Base-by-base conservation (phyloP, 2,797 vertebrate genomes). In the Halcyon leucocephala region DNA sequence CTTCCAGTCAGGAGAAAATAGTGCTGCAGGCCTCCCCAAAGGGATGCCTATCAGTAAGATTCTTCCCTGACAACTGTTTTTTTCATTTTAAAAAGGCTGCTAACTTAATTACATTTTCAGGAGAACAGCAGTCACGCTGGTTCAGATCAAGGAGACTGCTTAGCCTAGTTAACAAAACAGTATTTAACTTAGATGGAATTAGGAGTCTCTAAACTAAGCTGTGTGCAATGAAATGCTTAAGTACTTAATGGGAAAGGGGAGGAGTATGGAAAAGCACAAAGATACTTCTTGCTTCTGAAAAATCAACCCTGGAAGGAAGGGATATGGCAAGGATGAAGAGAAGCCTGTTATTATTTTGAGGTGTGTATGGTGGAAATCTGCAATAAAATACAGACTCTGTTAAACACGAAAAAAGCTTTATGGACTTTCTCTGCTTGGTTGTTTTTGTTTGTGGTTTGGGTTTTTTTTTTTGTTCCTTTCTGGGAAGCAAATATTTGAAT, bases 261-360 rank as follows among this genome's bases (percentile, higher is more conserved):
- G 2, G 18, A 58, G 14, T n/a, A 25, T 49, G 41, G 25, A 57
- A 85, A 91, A 77, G 19, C 28, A 54, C 20, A 48, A 46, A 91
- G 72, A n/a, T 90, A 84, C 41, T 93, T 85, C 25, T 84, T 83
- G 24, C 29, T 94, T 76, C 48, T 16, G 57, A 42, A 89, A 87
- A 87, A 65, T 46, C n/a, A 89, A 7, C 3, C 6, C n/a, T 91
- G 33, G 51, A 54, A 71, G 37, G 41, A 69, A 64, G 60, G 31
- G 6, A 10, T 66, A 29, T 41, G 31, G 4, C 49, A 13, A 73
- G 67, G 49, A 58, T 67, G 44, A 12, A 78, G 12, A 70, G 61
- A 51, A 85, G 6, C 26, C 19, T n/a, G 5, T 65, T 83, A 7
- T 52, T 29, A 64, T 79, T 79, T 90, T 7, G 2, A 31, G 62